phyloP scores from a whole-genome alignment of 2,888 invertebrate genomes.

The Andrena fulva region DNA sequence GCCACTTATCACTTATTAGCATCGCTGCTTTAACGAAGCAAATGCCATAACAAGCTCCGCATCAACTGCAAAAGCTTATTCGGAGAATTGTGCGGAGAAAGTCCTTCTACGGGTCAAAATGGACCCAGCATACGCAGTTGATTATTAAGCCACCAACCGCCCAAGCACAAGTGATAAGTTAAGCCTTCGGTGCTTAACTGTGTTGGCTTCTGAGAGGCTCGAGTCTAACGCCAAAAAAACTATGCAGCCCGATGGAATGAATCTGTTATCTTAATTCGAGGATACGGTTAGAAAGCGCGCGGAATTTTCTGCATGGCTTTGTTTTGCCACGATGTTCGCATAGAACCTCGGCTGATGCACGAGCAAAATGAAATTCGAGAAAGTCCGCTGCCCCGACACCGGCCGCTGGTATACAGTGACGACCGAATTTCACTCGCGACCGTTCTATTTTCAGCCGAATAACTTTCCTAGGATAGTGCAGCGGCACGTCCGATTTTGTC shows the following conservation, averaged over 20 bases:
- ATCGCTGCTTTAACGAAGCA: too few species aligned
- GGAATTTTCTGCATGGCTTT: slow-evolving; percentile 21
- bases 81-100: too few species aligned
- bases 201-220: too few species aligned
- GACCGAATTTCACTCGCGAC: slow-evolving; percentile 60
- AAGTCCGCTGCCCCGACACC: slow-evolving; percentile 41
- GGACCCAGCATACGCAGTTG: too few species aligned
- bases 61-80: too few species aligned
- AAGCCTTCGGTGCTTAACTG: too few species aligned
- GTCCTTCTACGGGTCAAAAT: too few species aligned
- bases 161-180: too few species aligned
- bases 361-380: slow-evolving; percentile 65
- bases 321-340: slow-evolving; percentile 19
- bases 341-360: neutral
- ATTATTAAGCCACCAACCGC: too few species aligned
- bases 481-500: slow-evolving; percentile 44
- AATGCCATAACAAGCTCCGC: too few species aligned
- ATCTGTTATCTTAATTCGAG: neutral
- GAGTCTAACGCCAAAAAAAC: neutral
- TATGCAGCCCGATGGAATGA: neutral
- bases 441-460: slow-evolving; percentile 62
- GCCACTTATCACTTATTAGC: too few species aligned
- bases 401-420: slow-evolving; percentile 35
- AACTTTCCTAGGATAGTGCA: slow-evolving; percentile 61
- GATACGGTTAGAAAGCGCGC: slow-evolving; percentile 45